phyloP scores from a whole-genome alignment of 2,888 invertebrate species.

The Caenorhabditis doughertyi region DNA sequence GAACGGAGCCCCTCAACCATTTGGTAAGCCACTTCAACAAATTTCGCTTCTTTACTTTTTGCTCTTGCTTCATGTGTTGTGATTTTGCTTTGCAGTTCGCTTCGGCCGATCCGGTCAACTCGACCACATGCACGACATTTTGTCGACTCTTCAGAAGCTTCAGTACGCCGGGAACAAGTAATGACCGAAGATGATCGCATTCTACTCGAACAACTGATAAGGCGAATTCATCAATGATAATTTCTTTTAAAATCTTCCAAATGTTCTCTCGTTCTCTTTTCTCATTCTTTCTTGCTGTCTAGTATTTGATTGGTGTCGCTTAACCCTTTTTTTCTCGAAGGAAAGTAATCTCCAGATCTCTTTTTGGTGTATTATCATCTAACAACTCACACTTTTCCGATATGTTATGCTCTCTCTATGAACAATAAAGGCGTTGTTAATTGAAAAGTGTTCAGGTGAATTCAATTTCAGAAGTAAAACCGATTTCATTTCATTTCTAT shows the following conservation, averaged over 20 bases:
- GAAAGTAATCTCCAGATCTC: slow-evolving; percentile 47
- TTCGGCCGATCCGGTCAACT: slow-evolving; percentile 76
- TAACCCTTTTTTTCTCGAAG: slow-evolving; percentile 30
- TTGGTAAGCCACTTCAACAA: slow-evolving; percentile 63
- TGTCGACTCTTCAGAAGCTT: slow-evolving; percentile 74
- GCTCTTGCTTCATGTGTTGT: slow-evolving; percentile 39
- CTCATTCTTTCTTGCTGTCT: slow-evolving; percentile 48
- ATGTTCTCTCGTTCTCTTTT: slow-evolving; percentile 30
- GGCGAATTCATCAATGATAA: slow-evolving; percentile 51
- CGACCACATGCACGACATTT: slow-evolving; percentile 78
- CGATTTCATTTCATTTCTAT: neutral
- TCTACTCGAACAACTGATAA: slow-evolving; percentile 44
- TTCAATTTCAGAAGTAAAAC: neutral
- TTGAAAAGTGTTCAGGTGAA: neutral
- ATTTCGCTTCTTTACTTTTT: neutral
- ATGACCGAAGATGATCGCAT: slow-evolving; percentile 47
- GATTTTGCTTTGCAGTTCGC: slow-evolving; percentile 68
- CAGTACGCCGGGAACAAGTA: slow-evolving; percentile 72
- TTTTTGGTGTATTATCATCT: slow-evolving; percentile 46
- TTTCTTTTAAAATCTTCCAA: neutral
- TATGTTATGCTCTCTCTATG: slow-evolving; percentile 49
- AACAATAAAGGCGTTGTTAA: slow-evolving; percentile 64
- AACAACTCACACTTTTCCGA: slow-evolving; percentile 47
- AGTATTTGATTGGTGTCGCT: slow-evolving; percentile 53
- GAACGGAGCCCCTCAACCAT: slow-evolving; percentile 77